phyloP scores from a whole-genome alignment of 2,113 vertebrate genomes.

The Onychostoma macrolepis region DNA sequence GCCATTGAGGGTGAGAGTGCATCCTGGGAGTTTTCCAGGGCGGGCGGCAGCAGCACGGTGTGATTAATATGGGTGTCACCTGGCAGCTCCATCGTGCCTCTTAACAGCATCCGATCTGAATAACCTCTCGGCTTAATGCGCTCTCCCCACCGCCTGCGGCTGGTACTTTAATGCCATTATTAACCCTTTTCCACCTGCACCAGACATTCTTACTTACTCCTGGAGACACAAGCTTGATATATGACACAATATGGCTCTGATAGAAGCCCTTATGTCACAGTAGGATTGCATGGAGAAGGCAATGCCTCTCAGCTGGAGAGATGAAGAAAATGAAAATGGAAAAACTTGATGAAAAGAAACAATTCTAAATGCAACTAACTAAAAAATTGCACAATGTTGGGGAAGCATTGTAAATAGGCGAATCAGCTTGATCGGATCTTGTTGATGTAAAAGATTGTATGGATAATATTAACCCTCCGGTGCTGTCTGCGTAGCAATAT shows the following conservation, averaged over 20 bases:
- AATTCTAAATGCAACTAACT: not conserved
- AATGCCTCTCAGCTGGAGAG: not conserved
- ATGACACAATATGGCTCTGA: slow-evolving; percentile 25
- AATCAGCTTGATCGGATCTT: not conserved
- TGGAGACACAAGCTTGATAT: slow-evolving; percentile 37
- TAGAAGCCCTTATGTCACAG: slow-evolving; percentile 16
- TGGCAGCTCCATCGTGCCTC: slow-evolving; percentile 23
- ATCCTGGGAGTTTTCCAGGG: slow-evolving; percentile 45
- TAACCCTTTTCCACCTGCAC: slow-evolving; percentile 40
- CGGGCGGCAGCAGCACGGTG: not conserved
- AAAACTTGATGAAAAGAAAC: not conserved
- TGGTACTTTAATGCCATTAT: slow-evolving; percentile 46
- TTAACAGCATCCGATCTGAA: slow-evolving; percentile 53
- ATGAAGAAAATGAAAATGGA: not conserved
- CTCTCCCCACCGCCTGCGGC: slow-evolving; percentile 29
- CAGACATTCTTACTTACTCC: slow-evolving; percentile 35
- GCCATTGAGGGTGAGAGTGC: slow-evolving; percentile 28
- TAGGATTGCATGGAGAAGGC: not conserved
- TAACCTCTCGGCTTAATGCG: slow-evolving; percentile 49
- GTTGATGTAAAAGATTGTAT: not conserved
- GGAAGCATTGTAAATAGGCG: not conserved
- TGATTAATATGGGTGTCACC: slow-evolving; percentile 60
- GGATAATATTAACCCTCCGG: too few species aligned
- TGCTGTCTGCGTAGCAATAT: too few species aligned
- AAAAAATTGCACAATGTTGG: not conserved